Evolutionary conservation across 1,140 invertebrate genomes (phyloP).

Genomic region (Drosophila hydei): DNA sequence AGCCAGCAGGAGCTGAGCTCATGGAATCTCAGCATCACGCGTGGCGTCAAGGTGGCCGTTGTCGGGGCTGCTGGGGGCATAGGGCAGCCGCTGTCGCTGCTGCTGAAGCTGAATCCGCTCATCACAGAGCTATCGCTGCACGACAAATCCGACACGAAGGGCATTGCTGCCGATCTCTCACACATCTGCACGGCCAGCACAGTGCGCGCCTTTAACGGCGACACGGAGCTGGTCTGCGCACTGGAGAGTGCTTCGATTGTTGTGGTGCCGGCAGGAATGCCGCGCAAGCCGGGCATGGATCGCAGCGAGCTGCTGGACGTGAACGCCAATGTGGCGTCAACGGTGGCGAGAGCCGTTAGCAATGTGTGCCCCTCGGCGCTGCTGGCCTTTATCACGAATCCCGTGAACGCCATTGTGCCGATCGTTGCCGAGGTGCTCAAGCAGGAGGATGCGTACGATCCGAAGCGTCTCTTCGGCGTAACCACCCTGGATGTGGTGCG

Average conservation of each 20-base stretch:
- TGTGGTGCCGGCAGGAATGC: constrained; percentile 97
- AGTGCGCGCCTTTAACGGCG: constrained; percentile 88
- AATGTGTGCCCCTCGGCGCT: constrained; percentile 94
- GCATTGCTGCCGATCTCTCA: constrained; percentile 93
- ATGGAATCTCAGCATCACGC: background rate
- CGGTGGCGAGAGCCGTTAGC: constrained; percentile 91
- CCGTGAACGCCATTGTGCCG: constrained; percentile 98
- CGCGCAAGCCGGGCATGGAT: constrained; percentile 96
- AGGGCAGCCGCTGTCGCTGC: constrained; percentile 87
- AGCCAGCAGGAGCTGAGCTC: background rate
- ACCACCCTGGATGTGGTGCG: constrained; percentile 97
- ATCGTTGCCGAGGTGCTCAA: constrained; percentile 97
- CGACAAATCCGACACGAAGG: constrained; percentile 90
- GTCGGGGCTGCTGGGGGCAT: constrained; percentile 94
- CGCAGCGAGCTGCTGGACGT: constrained; percentile 98
- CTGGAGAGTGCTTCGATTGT: constrained; percentile 89
- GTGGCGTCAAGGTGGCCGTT: constrained; percentile 88
- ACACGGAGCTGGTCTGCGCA: constrained; percentile 8
- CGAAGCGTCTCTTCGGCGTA: constrained; percentile 95
- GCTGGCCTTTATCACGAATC: constrained; percentile 97
- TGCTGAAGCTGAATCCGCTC: constrained; percentile 90
- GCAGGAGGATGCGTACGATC: constrained; percentile 92
- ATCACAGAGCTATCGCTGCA: constrained; percentile 89
- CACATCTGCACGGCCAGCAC: constrained; percentile 91
- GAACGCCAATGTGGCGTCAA: constrained; percentile 97